These are phyloP conservation scores for Nyctibius grandis DNA, from an alignment of 2,797 vertebrate genomes.

Conservation along the genomic window DNA sequence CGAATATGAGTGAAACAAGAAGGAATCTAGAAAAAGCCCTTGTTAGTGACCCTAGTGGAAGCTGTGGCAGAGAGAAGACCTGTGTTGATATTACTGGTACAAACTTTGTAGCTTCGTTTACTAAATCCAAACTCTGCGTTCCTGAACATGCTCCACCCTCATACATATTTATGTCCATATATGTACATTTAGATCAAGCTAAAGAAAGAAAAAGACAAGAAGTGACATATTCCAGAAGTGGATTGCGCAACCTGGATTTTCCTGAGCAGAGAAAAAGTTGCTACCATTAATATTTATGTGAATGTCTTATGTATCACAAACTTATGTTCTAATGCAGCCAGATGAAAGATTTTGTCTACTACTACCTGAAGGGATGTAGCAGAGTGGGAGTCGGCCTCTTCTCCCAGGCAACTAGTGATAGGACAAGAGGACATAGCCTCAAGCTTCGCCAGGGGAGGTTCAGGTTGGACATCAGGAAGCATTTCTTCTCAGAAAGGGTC, in stretches of 20 bases:
- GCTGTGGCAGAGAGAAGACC: not conserved
- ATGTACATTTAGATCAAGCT: not conserved
- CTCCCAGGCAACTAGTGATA: too few relatives aligned
- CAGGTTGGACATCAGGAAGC: too few relatives aligned
- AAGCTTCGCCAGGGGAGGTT: too few relatives aligned
- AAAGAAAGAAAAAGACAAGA: not conserved
- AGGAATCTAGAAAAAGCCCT: not conserved
- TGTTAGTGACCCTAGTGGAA: not conserved
- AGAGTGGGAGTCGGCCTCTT: too few relatives aligned
- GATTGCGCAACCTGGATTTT: not conserved
- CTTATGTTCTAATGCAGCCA: not conserved
- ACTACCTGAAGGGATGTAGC: too few relatives aligned
- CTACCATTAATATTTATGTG: not conserved
- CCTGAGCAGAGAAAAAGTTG: not conserved
- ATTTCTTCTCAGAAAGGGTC: too few relatives aligned
- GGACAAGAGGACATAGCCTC: too few relatives aligned
- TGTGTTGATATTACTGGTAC: not conserved
- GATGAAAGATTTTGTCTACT: not conserved
- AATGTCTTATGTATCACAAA: not conserved
- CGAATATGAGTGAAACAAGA: not conserved
- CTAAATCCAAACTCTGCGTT: not conserved
- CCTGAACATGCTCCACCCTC: not conserved
- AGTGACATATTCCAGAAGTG: not conserved
- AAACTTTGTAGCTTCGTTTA: not conserved
- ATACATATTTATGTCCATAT: not conserved